These are phyloP conservation scores for Trissolcus brochymenae DNA, from an alignment of 2,888 invertebrate genomes.

Conservation along the genomic window DNA sequence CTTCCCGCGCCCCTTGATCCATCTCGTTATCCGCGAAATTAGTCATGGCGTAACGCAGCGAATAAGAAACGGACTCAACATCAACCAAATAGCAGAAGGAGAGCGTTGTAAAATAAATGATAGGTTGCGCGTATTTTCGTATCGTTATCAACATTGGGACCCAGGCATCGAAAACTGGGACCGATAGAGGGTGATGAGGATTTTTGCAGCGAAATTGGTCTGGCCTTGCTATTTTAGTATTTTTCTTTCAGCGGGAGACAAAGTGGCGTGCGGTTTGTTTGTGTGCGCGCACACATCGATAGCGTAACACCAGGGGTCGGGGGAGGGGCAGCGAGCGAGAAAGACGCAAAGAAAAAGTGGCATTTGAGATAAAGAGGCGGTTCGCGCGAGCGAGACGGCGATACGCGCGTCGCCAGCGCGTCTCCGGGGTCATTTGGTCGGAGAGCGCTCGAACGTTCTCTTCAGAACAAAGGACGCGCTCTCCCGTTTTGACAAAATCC, in stretches of 20 bases:
- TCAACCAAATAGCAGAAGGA: too few relatives aligned
- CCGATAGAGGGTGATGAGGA: too few relatives aligned
- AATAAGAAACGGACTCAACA: too few relatives aligned
- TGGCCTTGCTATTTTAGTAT: too few relatives aligned
- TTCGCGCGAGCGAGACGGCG: conserved; percentile 17
- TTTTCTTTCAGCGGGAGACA: conserved; percentile 17
- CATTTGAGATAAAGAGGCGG: conserved; percentile 15
- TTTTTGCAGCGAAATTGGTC: too few relatives aligned
- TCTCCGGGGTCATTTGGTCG: conserved; percentile 46
- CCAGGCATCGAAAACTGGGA: too few relatives aligned
- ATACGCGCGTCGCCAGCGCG: conserved; percentile 47
- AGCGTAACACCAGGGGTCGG: conserved; percentile 8
- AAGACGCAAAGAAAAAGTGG: conserved; percentile 13
- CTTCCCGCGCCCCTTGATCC: conserved; percentile 7
- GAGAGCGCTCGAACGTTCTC: conserved; percentile 4
- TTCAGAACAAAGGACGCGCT: conserved; percentile 39
- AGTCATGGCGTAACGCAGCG: conserved; percentile 26
- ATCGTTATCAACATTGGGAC: too few relatives aligned
- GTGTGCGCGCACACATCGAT: conserved; percentile 26
- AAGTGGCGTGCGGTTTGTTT: conserved; percentile 33
- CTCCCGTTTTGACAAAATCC: conserved; percentile 3
- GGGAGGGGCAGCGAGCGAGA: conserved; percentile 7
- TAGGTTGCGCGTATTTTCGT: too few relatives aligned
- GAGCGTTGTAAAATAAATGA: too few relatives aligned
- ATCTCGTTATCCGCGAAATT: conserved; percentile 38